phyloP scores from a whole-genome alignment of 2,888 invertebrate genomes.

The Napeogenes inachia region DNA sequence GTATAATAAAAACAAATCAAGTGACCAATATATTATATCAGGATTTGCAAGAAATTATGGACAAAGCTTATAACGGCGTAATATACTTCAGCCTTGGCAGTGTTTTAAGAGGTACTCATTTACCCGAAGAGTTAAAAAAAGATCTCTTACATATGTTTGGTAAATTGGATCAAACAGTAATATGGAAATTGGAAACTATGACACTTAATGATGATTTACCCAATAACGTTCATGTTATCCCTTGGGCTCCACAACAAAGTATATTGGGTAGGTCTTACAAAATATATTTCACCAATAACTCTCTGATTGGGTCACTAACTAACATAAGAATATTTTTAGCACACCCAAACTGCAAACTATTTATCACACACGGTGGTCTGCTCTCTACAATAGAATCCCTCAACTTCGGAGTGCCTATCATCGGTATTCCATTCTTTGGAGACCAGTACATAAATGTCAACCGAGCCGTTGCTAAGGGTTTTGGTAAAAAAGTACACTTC shows the following conservation, averaged over 20 bases:
- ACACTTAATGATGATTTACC: conserved; percentile 35
- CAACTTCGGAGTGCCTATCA: conserved; percentile 45
- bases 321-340: conserved; percentile 35
- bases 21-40: conserved; percentile 24
- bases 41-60: conserved; percentile 60
- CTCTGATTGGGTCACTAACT: background rate
- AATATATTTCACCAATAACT: background rate
- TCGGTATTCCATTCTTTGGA: conserved; percentile 47
- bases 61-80: conserved; percentile 59
- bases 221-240: conserved; percentile 43
- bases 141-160: conserved; percentile 55
- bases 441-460: conserved; percentile 50
- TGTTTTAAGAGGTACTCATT: conserved; percentile 48
- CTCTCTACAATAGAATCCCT: conserved; percentile 48
- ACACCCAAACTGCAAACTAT: conserved; percentile 47
- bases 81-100: conserved; percentile 74
- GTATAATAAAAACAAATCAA: background rate
- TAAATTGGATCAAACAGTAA: conserved; percentile 61
- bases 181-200: conserved; percentile 54
- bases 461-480: conserved; percentile 43
- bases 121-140: conserved; percentile 48
- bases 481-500: conserved; percentile 39
- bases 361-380: conserved; percentile 53
- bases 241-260: conserved; percentile 54
- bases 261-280: conserved; percentile 41